Evolutionary conservation across 2,113 vertebrate species (phyloP).

Genomic region (Peromyscus maniculatus): DNA sequence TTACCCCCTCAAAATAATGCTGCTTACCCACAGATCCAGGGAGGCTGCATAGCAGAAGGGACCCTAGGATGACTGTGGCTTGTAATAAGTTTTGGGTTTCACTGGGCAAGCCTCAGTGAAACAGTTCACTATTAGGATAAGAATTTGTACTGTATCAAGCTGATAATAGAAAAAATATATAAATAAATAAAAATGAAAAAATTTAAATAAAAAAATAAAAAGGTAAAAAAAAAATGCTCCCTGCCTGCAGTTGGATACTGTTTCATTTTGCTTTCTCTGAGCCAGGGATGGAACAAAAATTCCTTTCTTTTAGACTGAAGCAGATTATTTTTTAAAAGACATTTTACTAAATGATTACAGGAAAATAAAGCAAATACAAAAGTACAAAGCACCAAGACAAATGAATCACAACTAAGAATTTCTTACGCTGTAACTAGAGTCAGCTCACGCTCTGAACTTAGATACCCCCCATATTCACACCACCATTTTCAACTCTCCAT

Average conservation of each 20-base stretch:
- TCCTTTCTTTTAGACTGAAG: slow-evolving; percentile 45
- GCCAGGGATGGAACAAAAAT: slow-evolving; percentile 7
- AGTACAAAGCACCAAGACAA: slow-evolving; percentile 40
- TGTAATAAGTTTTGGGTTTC: no score
- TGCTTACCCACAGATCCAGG: neutral
- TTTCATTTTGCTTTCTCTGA: slow-evolving; percentile 27
- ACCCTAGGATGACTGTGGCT: no score
- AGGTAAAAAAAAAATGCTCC: neutral
- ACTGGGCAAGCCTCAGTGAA: no score
- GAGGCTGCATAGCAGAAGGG: no score
- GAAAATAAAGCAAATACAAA: slow-evolving; percentile 39
- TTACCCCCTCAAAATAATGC: neutral
- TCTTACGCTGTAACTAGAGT: neutral
- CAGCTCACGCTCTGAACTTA: neutral
- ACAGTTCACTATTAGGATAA: no score
- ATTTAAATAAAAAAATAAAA: no score
- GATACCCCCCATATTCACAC: neutral
- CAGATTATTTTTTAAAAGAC: slow-evolving; percentile 13
- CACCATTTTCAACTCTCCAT: neutral
- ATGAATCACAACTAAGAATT: neutral
- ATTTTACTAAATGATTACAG: slow-evolving; percentile 24
- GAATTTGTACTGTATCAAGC: no score
- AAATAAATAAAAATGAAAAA: no score
- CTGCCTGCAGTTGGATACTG: neutral
- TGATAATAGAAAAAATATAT: no score